Evolutionary conservation across 2,888 invertebrate genomes (phyloP), one percentile per base, ranked within the genome.

Genomic region (Perizoma affinitatum): DNA sequence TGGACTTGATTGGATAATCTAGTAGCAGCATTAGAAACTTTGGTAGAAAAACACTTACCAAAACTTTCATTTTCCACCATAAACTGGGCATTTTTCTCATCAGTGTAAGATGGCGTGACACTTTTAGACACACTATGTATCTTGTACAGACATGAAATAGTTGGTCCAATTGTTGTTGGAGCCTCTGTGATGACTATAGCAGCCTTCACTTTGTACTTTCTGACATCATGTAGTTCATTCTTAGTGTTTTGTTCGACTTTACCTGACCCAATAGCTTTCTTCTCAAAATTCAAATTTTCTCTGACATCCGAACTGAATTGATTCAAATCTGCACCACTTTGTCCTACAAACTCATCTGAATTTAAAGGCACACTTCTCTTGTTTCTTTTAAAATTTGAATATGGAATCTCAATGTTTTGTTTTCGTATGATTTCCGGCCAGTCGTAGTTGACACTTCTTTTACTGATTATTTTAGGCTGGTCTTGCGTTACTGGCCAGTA

Each of bases 121-220:
- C 89, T 90, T 40, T 82, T 77, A 0, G 84, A 78, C 0, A 91
- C 82, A 67, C 78, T 87, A 35, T 88, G 79, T n/a, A 85, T 80
- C 69, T 90, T 91, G 64, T 89, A 90, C 10, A 89, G 65, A 69
- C 92, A 92, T 5, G 81, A 77, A 55, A 87, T 84, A 6, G 84
- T 84, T 1, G 87, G 84, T 0, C 79, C 83, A 22, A 70, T 68
- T 0, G 82, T 85, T 7, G 84, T 81, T 0, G 84, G 74, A 4
- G 80, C 63, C 34, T 80, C 79, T 0, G 83, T 86, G 0, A 76
- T 68, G 9, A 80, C 66, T 3, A 75, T 64, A 11, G 80, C 79
- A 1, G 79, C 72, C 52, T 86, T 89, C 0, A 84, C 83, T 72
- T 84, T 84, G 42, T 78, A 79, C 9, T 76, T 82, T 49, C 82